These are phyloP conservation scores for Nesidiocoris tenuis DNA, from an alignment of 2,888 invertebrate genomes.

Conservation along the genomic window DNA sequence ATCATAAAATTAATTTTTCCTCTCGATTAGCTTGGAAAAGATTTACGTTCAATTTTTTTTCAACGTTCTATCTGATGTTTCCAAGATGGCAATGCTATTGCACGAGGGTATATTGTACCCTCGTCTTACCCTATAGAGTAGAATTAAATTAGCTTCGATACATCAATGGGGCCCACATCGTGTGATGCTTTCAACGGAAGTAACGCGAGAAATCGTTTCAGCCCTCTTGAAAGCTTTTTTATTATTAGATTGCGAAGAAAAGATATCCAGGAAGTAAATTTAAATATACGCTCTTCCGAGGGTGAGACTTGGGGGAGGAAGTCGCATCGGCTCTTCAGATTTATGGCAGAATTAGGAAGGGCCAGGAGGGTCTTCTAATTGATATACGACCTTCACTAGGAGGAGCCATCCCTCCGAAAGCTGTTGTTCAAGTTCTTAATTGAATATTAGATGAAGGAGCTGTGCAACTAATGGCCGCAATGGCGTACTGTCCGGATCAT, in stretches of 20 bases:
- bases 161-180: not conserved
- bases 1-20: too few species aligned
- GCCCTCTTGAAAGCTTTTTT: not conserved
- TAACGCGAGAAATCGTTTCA: not conserved
- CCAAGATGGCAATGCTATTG: too few species aligned
- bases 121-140: too few species aligned
- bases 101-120: too few species aligned
- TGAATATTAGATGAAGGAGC: slow-evolving; percentile 29
- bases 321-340: slow-evolving; percentile 18
- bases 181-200: not conserved
- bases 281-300: slow-evolving; percentile 9
- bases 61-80: too few species aligned
- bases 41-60: too few species aligned
- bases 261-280: slow-evolving; percentile 8
- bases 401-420: slow-evolving; percentile 1
- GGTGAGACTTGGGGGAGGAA: slow-evolving; percentile 3
- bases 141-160: not conserved
- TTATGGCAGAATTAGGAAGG: slow-evolving; percentile 23
- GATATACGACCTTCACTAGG: slow-evolving; percentile 16
- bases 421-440: slow-evolving; percentile 13
- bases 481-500: not conserved
- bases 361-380: slow-evolving; percentile 9
- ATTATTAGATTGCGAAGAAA: not conserved
- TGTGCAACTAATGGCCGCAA: not conserved
- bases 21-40: too few species aligned